Evolutionary conservation across 1,140 invertebrate species (phyloP).

Genomic region (Platyscapa corneri): DNA sequence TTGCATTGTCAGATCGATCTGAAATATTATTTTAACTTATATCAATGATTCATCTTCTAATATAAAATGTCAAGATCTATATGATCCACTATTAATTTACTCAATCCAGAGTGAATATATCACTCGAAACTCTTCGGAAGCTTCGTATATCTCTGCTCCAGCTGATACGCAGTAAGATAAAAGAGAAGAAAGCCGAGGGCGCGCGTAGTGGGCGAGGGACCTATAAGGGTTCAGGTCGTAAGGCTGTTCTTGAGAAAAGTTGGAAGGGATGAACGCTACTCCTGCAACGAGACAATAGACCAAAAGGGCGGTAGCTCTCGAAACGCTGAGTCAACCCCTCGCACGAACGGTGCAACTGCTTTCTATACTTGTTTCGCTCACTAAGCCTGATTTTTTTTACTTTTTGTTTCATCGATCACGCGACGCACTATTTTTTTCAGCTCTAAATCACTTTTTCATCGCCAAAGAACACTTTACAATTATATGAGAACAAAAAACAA

Average conservation of each 20-base stretch:
- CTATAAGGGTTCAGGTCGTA: neutral
- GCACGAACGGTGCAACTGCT: neutral
- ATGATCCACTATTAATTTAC: neutral
- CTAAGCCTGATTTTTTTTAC: no score
- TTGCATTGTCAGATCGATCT: no score
- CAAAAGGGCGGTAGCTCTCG: neutral
- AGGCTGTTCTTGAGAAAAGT: constrained; percentile 15
- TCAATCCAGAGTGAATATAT: neutral
- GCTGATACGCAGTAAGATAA: neutral
- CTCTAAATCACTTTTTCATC: no score
- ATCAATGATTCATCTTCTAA: no score
- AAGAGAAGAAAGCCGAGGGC: neutral
- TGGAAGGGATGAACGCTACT: constrained; percentile 5
- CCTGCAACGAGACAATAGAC: constrained; percentile 19
- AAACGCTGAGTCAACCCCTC: constrained; percentile 35
- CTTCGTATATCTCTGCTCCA: neutral
- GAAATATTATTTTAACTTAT: no score
- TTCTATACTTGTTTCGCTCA: neutral
- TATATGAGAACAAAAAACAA: neutral
- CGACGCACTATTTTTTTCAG: neutral
- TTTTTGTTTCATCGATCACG: neutral
- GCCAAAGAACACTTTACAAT: no score
- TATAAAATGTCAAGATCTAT: neutral
- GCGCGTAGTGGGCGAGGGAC: no score
- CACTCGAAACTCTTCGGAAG: neutral